A percentile compares a stretch with the other conserved stretches of the same genome.
phyloP scores from a whole-genome alignment of 2,113 vertebrate genomes.

The Poeciliopsis prolifica region DNA sequence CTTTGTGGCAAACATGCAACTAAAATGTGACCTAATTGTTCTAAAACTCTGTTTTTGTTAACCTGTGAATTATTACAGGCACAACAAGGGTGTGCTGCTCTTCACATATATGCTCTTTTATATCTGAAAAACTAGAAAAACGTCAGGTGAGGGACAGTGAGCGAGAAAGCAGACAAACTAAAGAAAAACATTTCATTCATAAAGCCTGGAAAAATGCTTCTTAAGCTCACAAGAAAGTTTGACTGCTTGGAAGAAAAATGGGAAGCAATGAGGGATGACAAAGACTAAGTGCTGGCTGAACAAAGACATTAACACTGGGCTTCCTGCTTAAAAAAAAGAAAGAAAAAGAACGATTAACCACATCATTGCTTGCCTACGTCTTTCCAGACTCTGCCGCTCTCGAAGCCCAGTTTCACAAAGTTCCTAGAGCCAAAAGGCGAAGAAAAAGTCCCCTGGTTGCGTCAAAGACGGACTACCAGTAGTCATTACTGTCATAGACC shows the following conservation, averaged over 20 bases:
- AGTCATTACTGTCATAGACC: slow-evolving; percentile 60
- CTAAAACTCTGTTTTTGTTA: not conserved
- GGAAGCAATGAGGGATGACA: not conserved
- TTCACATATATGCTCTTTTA: not conserved
- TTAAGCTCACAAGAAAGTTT: not conserved
- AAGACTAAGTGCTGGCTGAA: not conserved
- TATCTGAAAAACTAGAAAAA: not conserved
- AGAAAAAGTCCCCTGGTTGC: slow-evolving; percentile 48
- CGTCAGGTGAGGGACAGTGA: not conserved
- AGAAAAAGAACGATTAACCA: not conserved
- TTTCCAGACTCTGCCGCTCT: slow-evolving; percentile 36
- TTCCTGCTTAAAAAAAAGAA: not conserved
- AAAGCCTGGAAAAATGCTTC: not conserved
- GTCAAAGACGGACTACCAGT: slow-evolving; percentile 41
- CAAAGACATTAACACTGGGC: not conserved
- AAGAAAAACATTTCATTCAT: not conserved
- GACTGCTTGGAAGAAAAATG: not conserved
- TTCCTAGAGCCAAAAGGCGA: slow-evolving; percentile 21
- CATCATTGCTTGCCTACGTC: slow-evolving; percentile 17
- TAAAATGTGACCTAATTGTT: too few species aligned
- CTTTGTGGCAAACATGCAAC: too few species aligned
- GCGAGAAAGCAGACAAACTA: not conserved
- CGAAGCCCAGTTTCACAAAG: slow-evolving; percentile 30
- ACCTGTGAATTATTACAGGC: not conserved
- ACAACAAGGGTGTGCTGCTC: not conserved